These are phyloP conservation scores for Metellina segmentata DNA, from an alignment of 2,888 invertebrate species.

Conservation along the genomic window DNA sequence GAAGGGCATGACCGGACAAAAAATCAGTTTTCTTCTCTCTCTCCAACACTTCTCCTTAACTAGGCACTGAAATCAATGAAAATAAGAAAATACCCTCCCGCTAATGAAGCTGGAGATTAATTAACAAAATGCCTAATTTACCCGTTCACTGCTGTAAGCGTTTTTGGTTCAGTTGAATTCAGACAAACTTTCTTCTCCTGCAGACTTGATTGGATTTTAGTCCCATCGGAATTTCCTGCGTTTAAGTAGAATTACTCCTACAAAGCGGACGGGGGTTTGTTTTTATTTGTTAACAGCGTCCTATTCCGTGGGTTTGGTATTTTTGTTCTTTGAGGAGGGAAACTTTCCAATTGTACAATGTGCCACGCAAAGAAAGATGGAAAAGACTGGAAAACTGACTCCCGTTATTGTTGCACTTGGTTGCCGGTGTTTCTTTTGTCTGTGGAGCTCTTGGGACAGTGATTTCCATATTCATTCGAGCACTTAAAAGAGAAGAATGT, in stretches of 20 bases:
- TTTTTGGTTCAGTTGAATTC: conserved; percentile 61
- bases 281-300: conserved; percentile 40
- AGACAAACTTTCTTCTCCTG: conserved; percentile 22
- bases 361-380: conserved; percentile 2
- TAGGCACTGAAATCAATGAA: background rate
- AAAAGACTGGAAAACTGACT: conserved; percentile 20
- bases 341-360: conserved; percentile 30
- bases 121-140: conserved; percentile 73
- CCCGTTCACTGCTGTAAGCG: conserved; percentile 40
- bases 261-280: background rate
- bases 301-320: conserved; percentile 2
- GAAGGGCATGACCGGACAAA: background rate
- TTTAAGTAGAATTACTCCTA: conserved; percentile 46
- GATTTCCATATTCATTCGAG: conserved; percentile 50
- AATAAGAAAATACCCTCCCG: conserved; percentile 33
- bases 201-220: conserved; percentile 67
- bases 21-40: conserved; percentile 31
- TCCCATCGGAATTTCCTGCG: conserved; percentile 44
- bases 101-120: conserved; percentile 67
- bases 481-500: conserved; percentile 23
- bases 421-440: conserved; percentile 22
- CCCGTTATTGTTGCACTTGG: conserved; percentile 32
- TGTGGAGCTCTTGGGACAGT: conserved; percentile 2
- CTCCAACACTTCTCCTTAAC: conserved; percentile 33
- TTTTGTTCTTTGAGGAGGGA: background rate